These are phyloP conservation scores for Allophyes oxyacanthae DNA, from an alignment of 2,888 invertebrate genomes.

Conservation along the genomic window DNA sequence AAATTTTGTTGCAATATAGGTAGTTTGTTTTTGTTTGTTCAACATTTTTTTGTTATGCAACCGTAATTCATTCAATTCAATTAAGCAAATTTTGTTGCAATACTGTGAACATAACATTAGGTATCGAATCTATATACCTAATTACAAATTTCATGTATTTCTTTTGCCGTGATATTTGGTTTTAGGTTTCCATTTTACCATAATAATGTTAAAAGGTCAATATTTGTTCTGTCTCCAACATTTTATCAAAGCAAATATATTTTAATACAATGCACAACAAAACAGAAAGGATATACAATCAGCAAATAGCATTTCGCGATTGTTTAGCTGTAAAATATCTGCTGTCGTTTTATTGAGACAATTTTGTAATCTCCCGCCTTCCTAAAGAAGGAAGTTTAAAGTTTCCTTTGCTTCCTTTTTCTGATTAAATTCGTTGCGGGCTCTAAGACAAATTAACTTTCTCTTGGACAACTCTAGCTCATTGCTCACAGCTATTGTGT, in stretches of 20 bases:
- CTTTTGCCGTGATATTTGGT: too few relatives aligned
- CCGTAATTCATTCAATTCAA: too few relatives aligned
- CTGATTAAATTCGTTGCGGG: slow-evolving; percentile 32
- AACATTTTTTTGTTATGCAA: background rate
- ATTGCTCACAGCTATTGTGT: background rate
- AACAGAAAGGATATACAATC: background rate
- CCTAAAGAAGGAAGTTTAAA: background rate
- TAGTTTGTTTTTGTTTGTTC: background rate
- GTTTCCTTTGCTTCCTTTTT: slow-evolving; percentile 3
- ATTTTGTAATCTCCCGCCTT: slow-evolving; percentile 20
- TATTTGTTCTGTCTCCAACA: slow-evolving; percentile 4
- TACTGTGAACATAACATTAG: too few relatives aligned
- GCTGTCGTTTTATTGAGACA: slow-evolving; percentile 7
- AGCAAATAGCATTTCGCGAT: slow-evolving; percentile 2
- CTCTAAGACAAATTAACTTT: slow-evolving; percentile 19
- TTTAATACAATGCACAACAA: slow-evolving; percentile 3
- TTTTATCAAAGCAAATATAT: background rate
- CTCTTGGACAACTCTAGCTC: background rate
- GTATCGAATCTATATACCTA: too few relatives aligned
- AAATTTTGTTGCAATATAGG: too few relatives aligned
- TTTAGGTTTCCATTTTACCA: too few relatives aligned
- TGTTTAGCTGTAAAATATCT: slow-evolving; percentile 10
- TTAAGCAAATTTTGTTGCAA: too few relatives aligned
- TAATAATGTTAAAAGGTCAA: too few relatives aligned
- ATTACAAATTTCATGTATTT: too few relatives aligned